Base-by-base conservation (phyloP, 2,113 vertebrate genomes). In the Athene cunicularia region DNA sequence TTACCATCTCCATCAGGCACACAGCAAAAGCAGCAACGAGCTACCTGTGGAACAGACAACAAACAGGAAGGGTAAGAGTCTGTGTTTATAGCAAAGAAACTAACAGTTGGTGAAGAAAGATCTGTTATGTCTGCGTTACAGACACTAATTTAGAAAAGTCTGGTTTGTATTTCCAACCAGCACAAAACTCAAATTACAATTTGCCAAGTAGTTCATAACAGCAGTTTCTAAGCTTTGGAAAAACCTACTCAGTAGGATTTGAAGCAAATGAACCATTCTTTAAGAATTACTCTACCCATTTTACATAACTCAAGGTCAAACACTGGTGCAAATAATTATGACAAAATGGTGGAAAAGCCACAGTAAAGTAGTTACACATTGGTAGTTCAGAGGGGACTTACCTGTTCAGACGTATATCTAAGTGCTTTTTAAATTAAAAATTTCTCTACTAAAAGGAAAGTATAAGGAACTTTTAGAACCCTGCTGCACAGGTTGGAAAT, bases 21-120 rank as follows among this genome's bases (percentile, higher is more conserved):
- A 4, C 98, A 99, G 97, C 99, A 99, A 98, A 99, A 99, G 93
- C 99, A 99, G 97, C 99, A 99, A 68, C 99, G 99, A 77, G 99
- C 99, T 90, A 99, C 98, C 99, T 99, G 97, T 27, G 76, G 91
- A 93, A 93, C 47, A 83, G 88, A 97, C 88, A 86, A 77, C 83
- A 83, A 86, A 77, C 83, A 83, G 72, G 45, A 93, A 92, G 17
- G 10, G 32, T 92, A 66, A 93, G 73, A 83, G n/a, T 49, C 75
- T 22, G 35, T 49, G 63, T 15, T 85, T 85, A 45, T 24, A 68
- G 24, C 52, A 74, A 74, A 81, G 43, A 52, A 91, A 30, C 32
- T 28, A 90, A 50, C 37, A 45, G 33, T 2, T 56, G 35, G 35
- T n/a, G 33, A 90, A 63, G n/a, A 53, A 84, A 66, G 8, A 20